phyloP scores from a whole-genome alignment of 2,888 invertebrate species.

The Xylota segnis region DNA sequence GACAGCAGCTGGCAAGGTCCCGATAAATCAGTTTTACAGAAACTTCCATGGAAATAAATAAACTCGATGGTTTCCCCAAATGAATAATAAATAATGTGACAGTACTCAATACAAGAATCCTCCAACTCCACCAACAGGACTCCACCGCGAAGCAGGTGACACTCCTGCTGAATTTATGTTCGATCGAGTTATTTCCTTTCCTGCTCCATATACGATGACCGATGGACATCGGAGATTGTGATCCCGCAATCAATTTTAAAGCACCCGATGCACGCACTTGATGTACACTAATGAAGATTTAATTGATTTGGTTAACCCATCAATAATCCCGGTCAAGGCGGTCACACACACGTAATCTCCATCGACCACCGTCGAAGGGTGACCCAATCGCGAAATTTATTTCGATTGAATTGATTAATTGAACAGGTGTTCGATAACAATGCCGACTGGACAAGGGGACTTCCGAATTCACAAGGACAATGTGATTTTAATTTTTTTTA shows the following conservation, averaged over 20 bases:
- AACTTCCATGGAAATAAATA: too few relatives aligned
- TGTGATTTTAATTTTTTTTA: conserved; percentile 40
- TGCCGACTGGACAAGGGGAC: conserved; percentile 41
- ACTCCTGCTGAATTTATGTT: conserved; percentile 45
- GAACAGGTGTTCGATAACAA: conserved; percentile 68
- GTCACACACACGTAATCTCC: not conserved
- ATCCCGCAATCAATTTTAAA: conserved; percentile 60
- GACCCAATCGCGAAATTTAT: conserved; percentile 63
- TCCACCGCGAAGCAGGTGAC: conserved; percentile 42
- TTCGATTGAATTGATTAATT: conserved; percentile 69
- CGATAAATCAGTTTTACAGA: too few relatives aligned
- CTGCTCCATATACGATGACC: conserved; percentile 42
- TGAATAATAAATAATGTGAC: conserved; percentile 37
- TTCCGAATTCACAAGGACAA: conserved; percentile 48
- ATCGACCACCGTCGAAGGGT: conserved; percentile 34
- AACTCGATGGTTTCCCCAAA: not conserved
- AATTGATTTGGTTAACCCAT: conserved; percentile 73
- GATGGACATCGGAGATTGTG: conserved; percentile 62
- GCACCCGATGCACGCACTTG: conserved; percentile 47
- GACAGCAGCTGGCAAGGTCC: too few relatives aligned
- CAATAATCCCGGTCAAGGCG: conserved; percentile 56
- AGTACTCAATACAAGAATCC: conserved; percentile 14
- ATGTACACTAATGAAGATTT: conserved; percentile 70
- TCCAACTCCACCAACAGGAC: not conserved
- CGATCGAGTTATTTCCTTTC: conserved; percentile 16